These are phyloP conservation scores for Mormyrus lacerda DNA, from an alignment of 2,113 vertebrate genomes.

Conservation along the genomic window DNA sequence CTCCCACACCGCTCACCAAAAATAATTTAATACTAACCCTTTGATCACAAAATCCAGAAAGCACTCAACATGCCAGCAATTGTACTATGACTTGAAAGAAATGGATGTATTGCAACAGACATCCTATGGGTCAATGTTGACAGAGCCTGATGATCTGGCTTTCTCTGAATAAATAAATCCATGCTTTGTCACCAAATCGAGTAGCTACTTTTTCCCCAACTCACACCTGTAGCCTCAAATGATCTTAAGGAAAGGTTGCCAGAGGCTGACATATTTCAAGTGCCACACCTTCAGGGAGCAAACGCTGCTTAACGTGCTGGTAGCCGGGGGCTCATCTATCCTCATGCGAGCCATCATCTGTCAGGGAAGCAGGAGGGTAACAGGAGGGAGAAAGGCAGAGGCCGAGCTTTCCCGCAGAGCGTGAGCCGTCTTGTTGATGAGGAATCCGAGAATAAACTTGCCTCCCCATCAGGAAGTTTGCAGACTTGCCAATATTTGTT, in stretches of 20 bases:
- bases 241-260: constrained; percentile 28
- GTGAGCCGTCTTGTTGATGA: constrained; percentile 39
- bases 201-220: constrained; percentile 20
- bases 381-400: constrained; percentile 5
- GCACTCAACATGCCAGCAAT: constrained; percentile 19
- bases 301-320: constrained; percentile 33
- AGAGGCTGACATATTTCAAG: constrained; percentile 36
- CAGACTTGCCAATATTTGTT: constrained; percentile 33
- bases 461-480: constrained; percentile 27
- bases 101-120: constrained; percentile 7
- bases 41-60: constrained; percentile 24
- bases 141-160: constrained; percentile 16
- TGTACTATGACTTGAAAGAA: constrained; percentile 12
- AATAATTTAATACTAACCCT: neutral
- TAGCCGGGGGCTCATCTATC: constrained; percentile 30
- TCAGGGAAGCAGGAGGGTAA: constrained; percentile 12
- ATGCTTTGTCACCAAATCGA: constrained; percentile 42
- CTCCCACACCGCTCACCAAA: neutral
- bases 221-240: constrained; percentile 41
- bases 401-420: constrained; percentile 24
- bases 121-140: constrained; percentile 28
- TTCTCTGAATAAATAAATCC: constrained; percentile 29
- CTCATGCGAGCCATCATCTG: constrained; percentile 30
- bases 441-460: constrained; percentile 32
- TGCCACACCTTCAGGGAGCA: constrained; percentile 36